Evolutionary conservation across 1,140 invertebrate genomes (phyloP).

Genomic region (Nymphalis io): DNA sequence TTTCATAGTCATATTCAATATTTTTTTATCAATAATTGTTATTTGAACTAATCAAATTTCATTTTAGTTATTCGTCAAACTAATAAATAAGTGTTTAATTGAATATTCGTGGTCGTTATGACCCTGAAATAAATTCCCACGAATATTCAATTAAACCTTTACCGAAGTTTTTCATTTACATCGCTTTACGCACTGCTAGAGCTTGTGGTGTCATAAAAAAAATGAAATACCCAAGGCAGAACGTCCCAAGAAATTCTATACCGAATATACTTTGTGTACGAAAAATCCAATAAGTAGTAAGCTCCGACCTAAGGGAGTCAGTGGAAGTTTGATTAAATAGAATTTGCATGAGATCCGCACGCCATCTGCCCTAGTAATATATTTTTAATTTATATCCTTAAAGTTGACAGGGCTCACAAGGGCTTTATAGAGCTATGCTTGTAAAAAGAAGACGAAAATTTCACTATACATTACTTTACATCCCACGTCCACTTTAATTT

Average conservation of each 20-base stretch:
- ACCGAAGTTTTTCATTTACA: constrained; percentile 1
- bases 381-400: constrained; percentile 72
- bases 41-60: too few relatives aligned
- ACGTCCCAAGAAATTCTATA: constrained; percentile 14
- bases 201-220: constrained; percentile 17
- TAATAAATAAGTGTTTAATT: too few relatives aligned
- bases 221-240: constrained; percentile 21
- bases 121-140: too few relatives aligned
- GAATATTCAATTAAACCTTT: background rate
- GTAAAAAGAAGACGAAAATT: constrained; percentile 56
- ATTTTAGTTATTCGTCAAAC: too few relatives aligned
- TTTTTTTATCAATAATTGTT: too few relatives aligned
- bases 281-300: constrained; percentile 54
- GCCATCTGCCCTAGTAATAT: constrained; percentile 65
- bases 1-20: too few relatives aligned
- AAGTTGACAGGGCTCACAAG: constrained; percentile 53
- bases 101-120: too few relatives aligned
- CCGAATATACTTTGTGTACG: constrained; percentile 28
- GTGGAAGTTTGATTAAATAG: constrained; percentile 69
- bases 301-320: constrained; percentile 38
- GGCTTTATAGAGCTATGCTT: constrained; percentile 45
- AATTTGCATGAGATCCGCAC: constrained; percentile 64
- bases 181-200: constrained; percentile 4
- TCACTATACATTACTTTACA: constrained; percentile 41
- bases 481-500: constrained; percentile 23